A percentile compares a stretch with the other conserved stretches of the same genome.
phyloP scores from a whole-genome alignment of 2,113 vertebrate genomes.

The Alectura lathami region DNA sequence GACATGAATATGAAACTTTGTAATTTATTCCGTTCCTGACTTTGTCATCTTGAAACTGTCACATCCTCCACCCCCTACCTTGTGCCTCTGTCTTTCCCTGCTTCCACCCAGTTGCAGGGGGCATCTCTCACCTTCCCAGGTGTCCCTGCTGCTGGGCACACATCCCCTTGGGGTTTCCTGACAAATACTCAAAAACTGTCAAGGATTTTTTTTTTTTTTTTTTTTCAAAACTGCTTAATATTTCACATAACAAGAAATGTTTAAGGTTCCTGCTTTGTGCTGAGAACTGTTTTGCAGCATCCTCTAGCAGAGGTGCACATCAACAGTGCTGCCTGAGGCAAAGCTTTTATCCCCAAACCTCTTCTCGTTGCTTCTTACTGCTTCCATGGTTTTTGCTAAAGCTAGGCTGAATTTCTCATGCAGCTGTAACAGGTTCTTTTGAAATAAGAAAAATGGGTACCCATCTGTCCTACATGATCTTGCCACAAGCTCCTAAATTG shows the following conservation, averaged over 20 bases:
- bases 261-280: neutral
- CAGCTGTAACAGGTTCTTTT: neutral
- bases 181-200: neutral
- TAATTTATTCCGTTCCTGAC: neutral
- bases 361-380: fast-evolving
- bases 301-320: fast-evolving
- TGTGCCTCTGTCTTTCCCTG: neutral
- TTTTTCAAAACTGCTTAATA: neutral
- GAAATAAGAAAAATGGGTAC: neutral
- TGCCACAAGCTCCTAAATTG: neutral
- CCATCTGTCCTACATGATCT: neutral
- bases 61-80: neutral
- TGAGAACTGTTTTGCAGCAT: neutral
- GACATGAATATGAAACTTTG: fast-evolving
- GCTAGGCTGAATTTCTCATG: neutral
- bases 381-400: neutral
- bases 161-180: neutral
- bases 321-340: neutral
- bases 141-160: neutral
- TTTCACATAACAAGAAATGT: neutral
- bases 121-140: neutral
- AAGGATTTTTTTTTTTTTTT: neutral
- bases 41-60: neutral
- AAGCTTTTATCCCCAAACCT: neutral
- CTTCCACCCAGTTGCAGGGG: neutral